phyloP scores from a whole-genome alignment of 2,113 vertebrate genomes.

The Procavia capensis region DNA sequence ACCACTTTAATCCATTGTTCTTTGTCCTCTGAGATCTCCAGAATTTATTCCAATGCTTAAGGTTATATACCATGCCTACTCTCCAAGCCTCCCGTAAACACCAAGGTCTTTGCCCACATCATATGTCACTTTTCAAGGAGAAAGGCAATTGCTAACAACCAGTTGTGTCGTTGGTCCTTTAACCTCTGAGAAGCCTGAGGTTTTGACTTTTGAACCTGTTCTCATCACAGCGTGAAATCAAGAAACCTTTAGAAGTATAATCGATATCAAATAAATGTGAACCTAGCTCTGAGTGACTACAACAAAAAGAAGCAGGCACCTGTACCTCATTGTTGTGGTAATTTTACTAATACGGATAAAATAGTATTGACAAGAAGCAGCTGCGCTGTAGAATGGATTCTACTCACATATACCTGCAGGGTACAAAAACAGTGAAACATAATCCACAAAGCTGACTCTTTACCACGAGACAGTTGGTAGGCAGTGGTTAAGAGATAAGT shows the following conservation, averaged over 20 bases:
- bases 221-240: not conserved
- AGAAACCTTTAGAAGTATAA: not conserved
- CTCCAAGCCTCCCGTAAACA: not conserved
- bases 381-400: not conserved
- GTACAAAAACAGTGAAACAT: not conserved
- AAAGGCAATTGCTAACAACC: not conserved
- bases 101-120: not conserved
- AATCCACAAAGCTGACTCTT: not conserved
- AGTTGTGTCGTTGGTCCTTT: not conserved
- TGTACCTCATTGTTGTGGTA: not conserved
- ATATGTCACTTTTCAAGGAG: not conserved
- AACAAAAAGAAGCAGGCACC: not conserved
- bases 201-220: not conserved
- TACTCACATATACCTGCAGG: not conserved
- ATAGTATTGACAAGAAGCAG: not conserved
- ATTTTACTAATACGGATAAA: not conserved
- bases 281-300: not conserved
- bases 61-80: not conserved
- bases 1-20: not conserved
- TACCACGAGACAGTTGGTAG: not conserved
- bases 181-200: not conserved
- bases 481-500: not conserved
- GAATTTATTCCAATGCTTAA: not conserved
- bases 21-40: not conserved
- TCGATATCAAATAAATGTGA: not conserved